Evolutionary conservation across 2,113 vertebrate genomes (phyloP), one percentile per base, ranked within the genome.

Genomic region (Cariama cristata): DNA sequence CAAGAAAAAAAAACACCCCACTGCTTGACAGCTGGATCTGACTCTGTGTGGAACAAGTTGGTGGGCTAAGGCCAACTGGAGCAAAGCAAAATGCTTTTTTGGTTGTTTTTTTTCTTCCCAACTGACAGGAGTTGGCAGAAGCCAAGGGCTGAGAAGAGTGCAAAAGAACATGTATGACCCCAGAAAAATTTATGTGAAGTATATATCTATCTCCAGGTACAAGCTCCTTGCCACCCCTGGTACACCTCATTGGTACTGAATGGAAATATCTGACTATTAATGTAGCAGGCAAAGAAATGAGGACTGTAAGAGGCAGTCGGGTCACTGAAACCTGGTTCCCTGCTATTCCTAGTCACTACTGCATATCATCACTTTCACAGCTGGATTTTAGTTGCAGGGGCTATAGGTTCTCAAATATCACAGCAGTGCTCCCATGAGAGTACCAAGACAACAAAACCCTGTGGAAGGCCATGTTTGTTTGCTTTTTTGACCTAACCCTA

Each of bases 1-100:
- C 4, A 58, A 86, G 85, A 35, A 74, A 92, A 40, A 73, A 64
- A 88, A 86, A 35, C 22, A 72, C 50, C 33, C 75, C 76, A 58
- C 62, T 62, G 20, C 79, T 86, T 95, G 91, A 93, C 79, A 95
- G 86, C 49, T 94, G 73, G 53, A 76, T 93, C 74, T 89, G 79
- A 66, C 77, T 82, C 40, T 66, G 6, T 38, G 38, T 85, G 63
- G 58, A 93, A 92, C 0, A 2, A 4, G 12, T 73, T 94, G 53
- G 58, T 89, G 69, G 58, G 58, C 49, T 82, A 73, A 88, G 72
- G 81, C 91, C 69, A 96, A 55, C 35, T 93, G 66, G 77, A 91
- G 42, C 45, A 91, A 89, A 96, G 23, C 56, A 44, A 93, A 87
- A 69, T 67, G 28, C 15, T 72, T 50, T 58, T 71, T 21, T 75